Percentiles rank a stretch among this genome's conserved stretches.
Conservation (phyloP, 2,797 vertebrate species). For the Diceros bicornis region DNA sequence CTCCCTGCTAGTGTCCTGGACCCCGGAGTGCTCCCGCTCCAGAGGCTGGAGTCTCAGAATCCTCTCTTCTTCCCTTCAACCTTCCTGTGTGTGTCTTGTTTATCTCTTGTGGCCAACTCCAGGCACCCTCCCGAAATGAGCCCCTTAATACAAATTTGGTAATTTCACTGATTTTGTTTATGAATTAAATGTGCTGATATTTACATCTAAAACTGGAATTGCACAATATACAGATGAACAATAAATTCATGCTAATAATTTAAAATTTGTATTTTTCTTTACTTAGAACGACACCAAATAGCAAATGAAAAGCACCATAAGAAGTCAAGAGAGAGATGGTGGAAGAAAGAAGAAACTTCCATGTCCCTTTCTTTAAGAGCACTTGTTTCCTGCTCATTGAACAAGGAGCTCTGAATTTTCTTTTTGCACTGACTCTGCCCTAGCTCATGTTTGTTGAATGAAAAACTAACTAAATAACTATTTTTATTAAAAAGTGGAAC, state of each 20-base stretch:
- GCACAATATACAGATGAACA: background rate
- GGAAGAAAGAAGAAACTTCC: background rate
- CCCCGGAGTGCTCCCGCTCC: rapidly evolving
- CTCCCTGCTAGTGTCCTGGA: background rate
- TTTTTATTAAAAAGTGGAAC: background rate
- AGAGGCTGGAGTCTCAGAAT: rapidly evolving
- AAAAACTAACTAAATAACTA: background rate
- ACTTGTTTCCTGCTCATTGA: background rate
- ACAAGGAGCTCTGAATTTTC: background rate
- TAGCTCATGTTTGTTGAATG: background rate
- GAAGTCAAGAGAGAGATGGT: background rate
- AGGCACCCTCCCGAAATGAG: background rate
- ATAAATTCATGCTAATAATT: background rate
- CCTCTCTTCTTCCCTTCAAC: background rate
- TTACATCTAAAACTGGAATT: background rate
- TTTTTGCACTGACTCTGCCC: background rate
- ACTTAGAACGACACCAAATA: background rate
- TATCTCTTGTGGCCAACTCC: background rate
- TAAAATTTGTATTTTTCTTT: background rate
- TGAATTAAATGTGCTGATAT: background rate
- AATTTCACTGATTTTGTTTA: slow-evolving; percentile 7
- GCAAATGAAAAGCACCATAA: background rate
- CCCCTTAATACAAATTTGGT: background rate
- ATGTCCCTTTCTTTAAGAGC: background rate
- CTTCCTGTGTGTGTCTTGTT: background rate